phyloP scores from a whole-genome alignment of 2,888 invertebrate genomes.

The Metallyticus violacea region DNA sequence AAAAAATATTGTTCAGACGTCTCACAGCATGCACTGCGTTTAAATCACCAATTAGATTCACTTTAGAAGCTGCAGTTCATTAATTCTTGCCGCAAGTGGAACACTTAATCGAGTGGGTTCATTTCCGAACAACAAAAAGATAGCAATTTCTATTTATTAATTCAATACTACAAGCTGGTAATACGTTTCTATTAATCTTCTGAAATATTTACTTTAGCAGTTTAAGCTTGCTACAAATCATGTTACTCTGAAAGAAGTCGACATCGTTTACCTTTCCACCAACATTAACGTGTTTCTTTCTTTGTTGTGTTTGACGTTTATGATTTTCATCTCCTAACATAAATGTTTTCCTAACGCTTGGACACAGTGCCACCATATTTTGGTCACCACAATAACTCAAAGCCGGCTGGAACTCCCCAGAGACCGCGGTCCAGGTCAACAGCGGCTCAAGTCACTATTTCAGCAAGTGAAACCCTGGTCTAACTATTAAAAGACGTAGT shows the following conservation, averaged over 20 bases:
- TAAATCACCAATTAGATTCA: too few relatives aligned
- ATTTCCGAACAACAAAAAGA: not conserved
- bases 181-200: not conserved
- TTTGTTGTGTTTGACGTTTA: not conserved
- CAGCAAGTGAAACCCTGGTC: too few relatives aligned
- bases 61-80: too few relatives aligned
- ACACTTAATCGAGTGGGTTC: not conserved
- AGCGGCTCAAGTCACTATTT: not conserved
- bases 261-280: not conserved
- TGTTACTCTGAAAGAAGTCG: not conserved
- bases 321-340: not conserved
- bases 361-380: not conserved
- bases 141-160: not conserved
- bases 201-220: too few relatives aligned
- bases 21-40: too few relatives aligned
- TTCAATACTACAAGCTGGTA: not conserved
- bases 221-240: not conserved
- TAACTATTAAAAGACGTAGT: too few relatives aligned
- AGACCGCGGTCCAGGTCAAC: not conserved
- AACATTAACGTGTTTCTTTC: not conserved
- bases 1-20: too few relatives aligned
- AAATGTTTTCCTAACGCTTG: not conserved
- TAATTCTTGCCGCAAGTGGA: not conserved
- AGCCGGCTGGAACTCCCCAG: not conserved
- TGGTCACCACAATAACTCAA: slow-evolving; percentile 1